phyloP scores from a whole-genome alignment of 2,888 invertebrate genomes.

The Hirtodrosophila alboralis region DNA sequence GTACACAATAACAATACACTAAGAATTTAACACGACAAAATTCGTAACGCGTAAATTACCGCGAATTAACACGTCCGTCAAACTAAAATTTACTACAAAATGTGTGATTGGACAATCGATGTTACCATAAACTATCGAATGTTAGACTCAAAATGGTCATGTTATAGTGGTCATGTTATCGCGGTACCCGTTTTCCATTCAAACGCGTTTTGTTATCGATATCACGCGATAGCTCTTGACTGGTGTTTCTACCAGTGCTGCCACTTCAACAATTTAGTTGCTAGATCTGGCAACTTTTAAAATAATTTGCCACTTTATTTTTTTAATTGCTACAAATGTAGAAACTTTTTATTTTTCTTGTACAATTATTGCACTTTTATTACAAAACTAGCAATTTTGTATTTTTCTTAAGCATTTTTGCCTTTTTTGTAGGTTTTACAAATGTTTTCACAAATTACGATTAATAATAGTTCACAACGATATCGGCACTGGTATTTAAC shows the following conservation, averaged over 20 bases:
- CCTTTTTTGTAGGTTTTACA: neutral
- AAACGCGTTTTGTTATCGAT: too few species aligned
- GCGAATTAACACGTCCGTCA: constrained; percentile 24
- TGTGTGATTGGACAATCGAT: constrained; percentile 16
- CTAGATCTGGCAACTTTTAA: neutral
- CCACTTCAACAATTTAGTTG: neutral
- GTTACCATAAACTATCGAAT: constrained; percentile 15
- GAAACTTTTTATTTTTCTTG: neutral
- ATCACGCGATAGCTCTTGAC: too few species aligned
- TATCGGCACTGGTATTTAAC: too few species aligned
- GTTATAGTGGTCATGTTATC: too few species aligned
- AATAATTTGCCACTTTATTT: constrained; percentile 4
- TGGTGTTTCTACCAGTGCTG: too few species aligned
- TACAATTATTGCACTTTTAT: neutral
- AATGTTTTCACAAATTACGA: neutral
- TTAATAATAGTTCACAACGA: neutral
- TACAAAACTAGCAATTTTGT: constrained; percentile 4
- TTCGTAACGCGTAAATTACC: neutral
- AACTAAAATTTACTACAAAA: constrained; percentile 18
- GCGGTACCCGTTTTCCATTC: neutral
- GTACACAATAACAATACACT: constrained; percentile 18
- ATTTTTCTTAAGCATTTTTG: neutral
- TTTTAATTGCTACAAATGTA: constrained; percentile 5
- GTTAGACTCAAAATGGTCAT: constrained; percentile 34
- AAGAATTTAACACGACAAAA: constrained; percentile 3